phyloP scores from a whole-genome alignment of 2,888 invertebrate genomes.

The Lasius fuliginosus region DNA sequence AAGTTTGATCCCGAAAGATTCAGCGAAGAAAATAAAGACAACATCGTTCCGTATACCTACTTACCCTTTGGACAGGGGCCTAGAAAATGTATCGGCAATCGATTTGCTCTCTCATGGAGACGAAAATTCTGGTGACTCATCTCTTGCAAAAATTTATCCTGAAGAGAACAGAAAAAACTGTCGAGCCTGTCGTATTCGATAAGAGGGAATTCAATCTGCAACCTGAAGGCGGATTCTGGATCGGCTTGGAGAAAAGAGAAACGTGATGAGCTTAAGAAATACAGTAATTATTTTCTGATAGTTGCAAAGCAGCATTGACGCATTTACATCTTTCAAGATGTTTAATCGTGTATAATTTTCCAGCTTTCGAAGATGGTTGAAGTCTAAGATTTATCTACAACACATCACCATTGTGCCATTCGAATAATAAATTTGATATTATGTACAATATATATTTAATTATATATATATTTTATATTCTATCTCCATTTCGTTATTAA shows the following conservation, averaged over 20 bases:
- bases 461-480: background rate
- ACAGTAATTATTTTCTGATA: background rate
- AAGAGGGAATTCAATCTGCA: constrained; percentile 61
- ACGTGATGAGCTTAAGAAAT: background rate
- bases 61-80: constrained; percentile 79
- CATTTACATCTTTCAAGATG: background rate
- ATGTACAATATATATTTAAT: background rate
- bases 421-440: background rate
- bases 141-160: constrained; percentile 71
- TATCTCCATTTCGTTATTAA: background rate
- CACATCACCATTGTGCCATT: background rate
- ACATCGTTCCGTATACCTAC: constrained; percentile 73
- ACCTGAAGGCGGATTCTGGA: constrained; percentile 70
- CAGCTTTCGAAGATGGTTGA: background rate
- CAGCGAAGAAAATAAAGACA: constrained; percentile 71
- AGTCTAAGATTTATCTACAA: background rate
- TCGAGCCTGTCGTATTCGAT: constrained; percentile 80
- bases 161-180: constrained; percentile 84
- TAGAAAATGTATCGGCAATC: constrained; percentile 78
- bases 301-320: background rate
- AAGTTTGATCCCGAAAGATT: constrained; percentile 79
- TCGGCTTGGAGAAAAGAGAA: constrained; percentile 65
- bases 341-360: background rate
- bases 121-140: constrained; percentile 73
- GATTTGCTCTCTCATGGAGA: constrained; percentile 79